phyloP scores from a whole-genome alignment of 1,140 invertebrate species.

The Eriosoma lanigerum region DNA sequence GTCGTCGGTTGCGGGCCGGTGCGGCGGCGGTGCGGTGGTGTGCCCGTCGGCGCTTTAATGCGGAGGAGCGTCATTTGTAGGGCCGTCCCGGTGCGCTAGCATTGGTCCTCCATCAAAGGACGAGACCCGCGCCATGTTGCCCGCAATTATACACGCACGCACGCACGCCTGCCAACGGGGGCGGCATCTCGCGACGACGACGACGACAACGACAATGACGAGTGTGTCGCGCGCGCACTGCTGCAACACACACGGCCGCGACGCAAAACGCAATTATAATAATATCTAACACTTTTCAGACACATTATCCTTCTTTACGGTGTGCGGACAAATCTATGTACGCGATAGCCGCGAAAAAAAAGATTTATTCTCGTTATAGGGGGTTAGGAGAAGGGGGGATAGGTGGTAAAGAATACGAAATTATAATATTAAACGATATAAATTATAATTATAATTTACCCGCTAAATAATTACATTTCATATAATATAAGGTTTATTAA shows the following conservation, averaged over 20 bases:
- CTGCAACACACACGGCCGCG: background rate
- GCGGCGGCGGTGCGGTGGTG: background rate
- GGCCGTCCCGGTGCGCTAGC: slow-evolving; percentile 50
- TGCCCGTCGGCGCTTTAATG: slow-evolving; percentile 50
- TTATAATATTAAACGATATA: too few relatives aligned
- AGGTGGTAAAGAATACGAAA: too few relatives aligned
- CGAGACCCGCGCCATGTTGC: slow-evolving; percentile 51
- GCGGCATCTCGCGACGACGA: too few relatives aligned
- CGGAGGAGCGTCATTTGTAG: slow-evolving; percentile 49
- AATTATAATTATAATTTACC: too few relatives aligned
- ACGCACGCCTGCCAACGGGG: background rate
- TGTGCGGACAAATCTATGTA: too few relatives aligned
- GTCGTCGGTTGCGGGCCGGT: background rate
- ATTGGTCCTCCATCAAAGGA: slow-evolving; percentile 50
- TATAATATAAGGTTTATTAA: too few relatives aligned
- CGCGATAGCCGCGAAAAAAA: too few relatives aligned
- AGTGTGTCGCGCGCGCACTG: background rate
- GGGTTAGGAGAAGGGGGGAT: too few relatives aligned
- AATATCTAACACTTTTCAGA: too few relatives aligned
- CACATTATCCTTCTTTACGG: too few relatives aligned
- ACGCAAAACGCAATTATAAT: background rate
- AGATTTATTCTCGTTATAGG: too few relatives aligned
- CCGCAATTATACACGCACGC: slow-evolving; percentile 49
- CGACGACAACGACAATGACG: background rate
- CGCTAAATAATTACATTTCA: too few relatives aligned